These are phyloP conservation scores for Brienomyrus longianalis DNA, from an alignment of 2,113 vertebrate species.

Conservation along the genomic window DNA sequence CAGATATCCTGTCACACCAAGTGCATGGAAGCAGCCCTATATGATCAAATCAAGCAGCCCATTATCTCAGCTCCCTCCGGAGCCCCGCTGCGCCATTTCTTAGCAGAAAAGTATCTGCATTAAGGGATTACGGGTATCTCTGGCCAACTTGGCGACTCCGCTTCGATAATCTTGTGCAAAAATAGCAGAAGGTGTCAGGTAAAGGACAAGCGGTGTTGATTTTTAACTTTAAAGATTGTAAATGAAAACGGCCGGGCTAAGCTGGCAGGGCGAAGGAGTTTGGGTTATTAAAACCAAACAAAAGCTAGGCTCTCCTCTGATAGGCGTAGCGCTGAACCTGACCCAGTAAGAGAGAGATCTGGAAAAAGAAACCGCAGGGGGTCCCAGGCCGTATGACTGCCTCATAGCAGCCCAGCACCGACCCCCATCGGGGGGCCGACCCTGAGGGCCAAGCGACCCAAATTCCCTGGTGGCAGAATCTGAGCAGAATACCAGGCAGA, in stretches of 20 bases:
- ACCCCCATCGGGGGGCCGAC: not conserved
- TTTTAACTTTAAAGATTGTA: not conserved
- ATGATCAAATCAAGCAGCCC: not conserved
- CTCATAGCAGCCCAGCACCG: not conserved
- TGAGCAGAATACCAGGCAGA: not conserved
- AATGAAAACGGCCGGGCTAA: not conserved
- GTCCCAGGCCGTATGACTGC: not conserved
- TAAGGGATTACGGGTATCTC: not conserved
- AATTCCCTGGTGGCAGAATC: not conserved
- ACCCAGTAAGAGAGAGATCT: not conserved
- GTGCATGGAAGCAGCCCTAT: not conserved
- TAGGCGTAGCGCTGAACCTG: not conserved
- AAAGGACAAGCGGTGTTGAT: not conserved
- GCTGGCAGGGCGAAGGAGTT: not conserved
- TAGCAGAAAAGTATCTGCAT: not conserved
- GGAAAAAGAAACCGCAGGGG: not conserved
- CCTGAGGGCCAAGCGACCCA: not conserved
- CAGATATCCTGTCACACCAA: not conserved
- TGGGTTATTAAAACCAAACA: not conserved
- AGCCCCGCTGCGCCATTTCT: not conserved
- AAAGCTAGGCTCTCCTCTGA: not conserved
- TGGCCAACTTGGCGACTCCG: not conserved
- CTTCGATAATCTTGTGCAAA: not conserved
- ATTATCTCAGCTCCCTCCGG: not conserved
- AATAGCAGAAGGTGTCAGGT: not conserved